Evolutionary conservation across 1,140 invertebrate species (phyloP).

Genomic region (Zaprionus vittiger): DNA sequence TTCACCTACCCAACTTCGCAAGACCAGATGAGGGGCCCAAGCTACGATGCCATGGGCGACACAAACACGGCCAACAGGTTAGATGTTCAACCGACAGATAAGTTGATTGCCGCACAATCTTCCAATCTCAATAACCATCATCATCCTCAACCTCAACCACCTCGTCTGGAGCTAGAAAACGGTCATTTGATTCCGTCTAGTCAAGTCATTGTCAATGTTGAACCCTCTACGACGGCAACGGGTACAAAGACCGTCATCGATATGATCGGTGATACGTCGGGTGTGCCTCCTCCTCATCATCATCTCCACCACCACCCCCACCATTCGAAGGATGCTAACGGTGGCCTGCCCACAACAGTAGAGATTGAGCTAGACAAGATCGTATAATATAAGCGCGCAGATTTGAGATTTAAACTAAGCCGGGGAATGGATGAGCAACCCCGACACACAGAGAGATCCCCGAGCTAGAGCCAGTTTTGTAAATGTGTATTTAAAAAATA

Average conservation of each 20-base stretch:
- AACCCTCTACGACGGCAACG: neutral
- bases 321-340: constrained; percentile 26
- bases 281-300: neutral
- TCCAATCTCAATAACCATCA: constrained; percentile 55
- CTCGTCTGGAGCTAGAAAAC: constrained; percentile 50
- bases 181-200: constrained; percentile 51
- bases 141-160: constrained; percentile 50
- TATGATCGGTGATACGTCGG: constrained; percentile 52
- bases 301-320: neutral
- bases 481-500: constrained; percentile 31
- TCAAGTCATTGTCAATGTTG: constrained; percentile 40
- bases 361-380: constrained; percentile 9
- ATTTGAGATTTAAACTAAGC: constrained; percentile 1
- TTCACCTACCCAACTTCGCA: constrained; percentile 93
- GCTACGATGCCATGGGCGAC: constrained; percentile 95
- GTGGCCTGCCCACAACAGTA: constrained; percentile 1
- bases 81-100: constrained; percentile 85
- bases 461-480: constrained; percentile 12
- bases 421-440: neutral
- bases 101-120: constrained; percentile 69
- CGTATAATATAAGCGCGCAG: constrained; percentile 15
- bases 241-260: constrained; percentile 40
- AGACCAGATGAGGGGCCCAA: constrained; percentile 87
- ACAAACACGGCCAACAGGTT: constrained; percentile 89
- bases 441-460: neutral